Base-by-base conservation (phyloP, 2,888 invertebrate genomes). In the Lissonota sp. region DNA sequence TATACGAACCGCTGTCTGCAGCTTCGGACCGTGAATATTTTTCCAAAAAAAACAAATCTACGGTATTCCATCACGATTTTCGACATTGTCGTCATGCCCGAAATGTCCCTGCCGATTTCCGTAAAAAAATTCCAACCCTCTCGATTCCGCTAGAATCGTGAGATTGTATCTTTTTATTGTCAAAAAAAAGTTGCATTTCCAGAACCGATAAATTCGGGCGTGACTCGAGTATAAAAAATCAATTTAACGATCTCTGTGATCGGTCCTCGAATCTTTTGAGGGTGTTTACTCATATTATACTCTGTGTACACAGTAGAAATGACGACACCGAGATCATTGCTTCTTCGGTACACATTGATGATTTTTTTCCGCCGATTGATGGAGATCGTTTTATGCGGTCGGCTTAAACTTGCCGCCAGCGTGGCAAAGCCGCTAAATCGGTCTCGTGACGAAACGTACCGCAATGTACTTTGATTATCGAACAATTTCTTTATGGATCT, bases 381-480 rank as follows among this genome's bases (percentile, higher is more conserved):
- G 73, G 51, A 60, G 53, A 63, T 79, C 74, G 80, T 57, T 80
- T 72, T 40, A 67, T 70, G n/a, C 55, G 69, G 64, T 62, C 57
- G 49, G 1, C 26, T 26, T 67, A 46, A 64, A 63, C 51, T 44
- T 46, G 51, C 60, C 63, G 77, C 77, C 72, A 67, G 72, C 76
- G n/a, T 72, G 73, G 81, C 81, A 46, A 53, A 64, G 64, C 77
- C n/a, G 77, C 77, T 81, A 77, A 77, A 81, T 81, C 81, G 70
- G 77, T 81, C 55, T 70, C 80, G 80, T 26, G 26, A 26, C 26
- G 26, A 26, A 26, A 2, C 26, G 26, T 26, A 26, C 26, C 26
- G 26, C 26, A 26, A 26, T 26, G 26, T 26, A 26, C 26, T 26
- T 26, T 3, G 26, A 26, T 26, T 26, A 26, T 26, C 26, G 26